phyloP scores from a whole-genome alignment of 2,113 vertebrate species.

The Pica pica region DNA sequence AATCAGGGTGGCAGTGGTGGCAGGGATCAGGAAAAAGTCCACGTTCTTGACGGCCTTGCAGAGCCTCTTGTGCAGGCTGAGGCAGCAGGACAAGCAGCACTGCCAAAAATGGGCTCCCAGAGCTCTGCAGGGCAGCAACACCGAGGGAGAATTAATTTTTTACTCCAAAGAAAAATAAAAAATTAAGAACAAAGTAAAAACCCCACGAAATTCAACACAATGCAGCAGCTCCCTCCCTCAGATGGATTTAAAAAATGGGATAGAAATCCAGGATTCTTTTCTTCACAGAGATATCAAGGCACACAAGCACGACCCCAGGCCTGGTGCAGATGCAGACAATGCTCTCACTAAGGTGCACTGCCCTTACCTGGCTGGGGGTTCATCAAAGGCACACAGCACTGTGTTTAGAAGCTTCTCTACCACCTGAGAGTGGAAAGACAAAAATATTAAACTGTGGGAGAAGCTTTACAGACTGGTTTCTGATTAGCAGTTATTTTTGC shows the following conservation, averaged over 20 bases:
- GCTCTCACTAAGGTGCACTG: background rate
- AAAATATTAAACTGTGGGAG: background rate
- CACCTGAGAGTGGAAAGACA: background rate
- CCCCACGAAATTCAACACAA: background rate
- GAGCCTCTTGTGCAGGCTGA: conserved; percentile 37
- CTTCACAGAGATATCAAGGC: background rate
- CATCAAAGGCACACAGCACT: background rate
- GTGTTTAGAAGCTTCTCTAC: background rate
- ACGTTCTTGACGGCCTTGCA: background rate
- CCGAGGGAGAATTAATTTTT: background rate
- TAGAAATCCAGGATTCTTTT: background rate
- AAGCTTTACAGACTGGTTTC: background rate
- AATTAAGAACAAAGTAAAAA: background rate
- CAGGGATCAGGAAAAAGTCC: accelerated
- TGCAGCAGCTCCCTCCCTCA: background rate
- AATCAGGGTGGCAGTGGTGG: conserved; percentile 20
- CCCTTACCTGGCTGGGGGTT: conserved; percentile 29
- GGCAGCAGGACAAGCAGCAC: conserved; percentile 7
- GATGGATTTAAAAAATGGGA: accelerated
- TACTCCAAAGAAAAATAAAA: background rate
- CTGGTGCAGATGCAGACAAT: accelerated
- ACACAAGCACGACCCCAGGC: background rate
- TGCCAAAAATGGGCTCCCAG: background rate
- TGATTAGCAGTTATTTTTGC: background rate
- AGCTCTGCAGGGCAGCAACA: conserved; percentile 6